A percentile compares a stretch with the other conserved stretches of the same genome.
phyloP scores from a whole-genome alignment of 2,888 invertebrate genomes.

The Choreutis nemorana region DNA sequence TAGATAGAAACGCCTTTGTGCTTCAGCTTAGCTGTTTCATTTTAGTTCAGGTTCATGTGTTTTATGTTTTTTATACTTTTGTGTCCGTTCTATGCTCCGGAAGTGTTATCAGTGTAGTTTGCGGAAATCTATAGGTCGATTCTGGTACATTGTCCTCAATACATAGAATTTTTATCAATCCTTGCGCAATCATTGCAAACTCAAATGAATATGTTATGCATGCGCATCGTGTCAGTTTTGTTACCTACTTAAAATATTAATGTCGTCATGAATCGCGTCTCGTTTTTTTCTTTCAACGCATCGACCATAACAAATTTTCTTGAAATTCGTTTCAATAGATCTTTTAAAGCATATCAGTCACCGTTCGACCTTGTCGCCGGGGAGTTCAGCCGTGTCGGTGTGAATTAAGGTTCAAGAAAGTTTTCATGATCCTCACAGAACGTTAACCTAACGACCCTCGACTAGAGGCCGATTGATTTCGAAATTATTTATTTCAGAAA shows the following conservation, averaged over 20 bases:
- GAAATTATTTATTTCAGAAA: too few species aligned
- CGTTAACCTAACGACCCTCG: constrained; percentile 14
- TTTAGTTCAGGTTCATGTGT: constrained; percentile 6
- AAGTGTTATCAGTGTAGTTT: constrained; percentile 31
- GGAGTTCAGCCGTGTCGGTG: constrained; percentile 22
- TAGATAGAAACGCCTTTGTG: constrained; percentile 3
- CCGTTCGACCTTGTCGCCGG: constrained; percentile 21
- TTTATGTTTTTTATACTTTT: too few species aligned
- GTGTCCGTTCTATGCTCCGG: too few species aligned
- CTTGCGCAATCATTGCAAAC: constrained; percentile 20
- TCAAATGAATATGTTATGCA: neutral
- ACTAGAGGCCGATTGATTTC: constrained; percentile 1
- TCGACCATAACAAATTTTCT: too few species aligned
- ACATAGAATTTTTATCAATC: constrained; percentile 31
- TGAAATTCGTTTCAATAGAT: too few species aligned
- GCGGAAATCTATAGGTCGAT: constrained; percentile 27
- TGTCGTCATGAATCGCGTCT: too few species aligned
- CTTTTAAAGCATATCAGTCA: constrained; percentile 10
- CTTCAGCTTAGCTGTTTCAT: constrained; percentile 6
- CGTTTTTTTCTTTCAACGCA: too few species aligned
- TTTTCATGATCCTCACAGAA: constrained; percentile 17
- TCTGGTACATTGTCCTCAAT: constrained; percentile 38
- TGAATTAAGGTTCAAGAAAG: constrained; percentile 26
- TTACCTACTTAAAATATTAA: too few species aligned
- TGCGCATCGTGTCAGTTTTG: too few species aligned